Conservation (phyloP, 2,888 invertebrate genomes). For the Caenorhabditis afra region DNA sequence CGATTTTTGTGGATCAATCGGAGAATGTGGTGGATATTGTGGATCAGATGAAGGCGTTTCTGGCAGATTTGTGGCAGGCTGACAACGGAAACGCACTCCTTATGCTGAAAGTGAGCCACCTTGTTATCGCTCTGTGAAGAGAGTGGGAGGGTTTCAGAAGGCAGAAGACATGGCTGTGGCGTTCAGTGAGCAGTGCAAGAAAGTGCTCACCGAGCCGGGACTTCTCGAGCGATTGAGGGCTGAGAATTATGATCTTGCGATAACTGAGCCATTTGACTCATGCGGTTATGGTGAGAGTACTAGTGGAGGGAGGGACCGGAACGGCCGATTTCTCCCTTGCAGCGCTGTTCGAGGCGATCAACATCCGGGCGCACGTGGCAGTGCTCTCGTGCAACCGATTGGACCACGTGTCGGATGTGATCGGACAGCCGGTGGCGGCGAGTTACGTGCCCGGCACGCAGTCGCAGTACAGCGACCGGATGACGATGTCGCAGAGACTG, state of each 20-base stretch:
- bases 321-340: background rate
- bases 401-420: conserved; percentile 36
- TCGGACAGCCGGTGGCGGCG: conserved; percentile 42
- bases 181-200: conserved; percentile 47
- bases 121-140: no score
- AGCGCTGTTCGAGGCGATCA: conserved; percentile 36
- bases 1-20: conserved; percentile 33
- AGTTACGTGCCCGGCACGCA: conserved; percentile 42
- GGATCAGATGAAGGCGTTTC: conserved; percentile 36
- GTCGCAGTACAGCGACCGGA: conserved; percentile 25
- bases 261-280: conserved; percentile 62
- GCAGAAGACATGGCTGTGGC: conserved; percentile 28
- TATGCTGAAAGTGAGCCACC: conserved; percentile 36
- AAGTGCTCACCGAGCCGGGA: conserved; percentile 29
- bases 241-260: conserved; percentile 64
- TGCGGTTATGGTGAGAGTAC: conserved; percentile 44
- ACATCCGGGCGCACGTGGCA: conserved; percentile 32
- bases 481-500: conserved; percentile 25
- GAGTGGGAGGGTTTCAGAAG: conserved; percentile 15
- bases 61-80: conserved; percentile 26
- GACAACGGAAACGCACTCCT: conserved; percentile 31
- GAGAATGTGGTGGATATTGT: conserved; percentile 22
- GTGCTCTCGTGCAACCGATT: conserved; percentile 28
- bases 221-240: conserved; percentile 48
- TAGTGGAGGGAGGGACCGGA: background rate